Conservation (phyloP, 2,113 vertebrate species). For the Hemiprocne comata region DNA sequence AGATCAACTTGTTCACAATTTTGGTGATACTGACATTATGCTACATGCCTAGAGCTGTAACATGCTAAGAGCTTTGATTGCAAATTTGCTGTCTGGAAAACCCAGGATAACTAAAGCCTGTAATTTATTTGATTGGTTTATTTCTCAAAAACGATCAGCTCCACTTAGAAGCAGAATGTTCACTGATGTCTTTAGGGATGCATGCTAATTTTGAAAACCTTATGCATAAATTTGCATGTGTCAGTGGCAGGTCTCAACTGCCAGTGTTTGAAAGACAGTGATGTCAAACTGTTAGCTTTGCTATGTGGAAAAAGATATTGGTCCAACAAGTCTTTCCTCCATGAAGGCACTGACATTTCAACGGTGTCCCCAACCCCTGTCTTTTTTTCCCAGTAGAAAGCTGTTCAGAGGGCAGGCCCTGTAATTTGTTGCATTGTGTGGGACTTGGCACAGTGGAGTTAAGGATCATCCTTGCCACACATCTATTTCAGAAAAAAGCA, state of each 20-base stretch:
- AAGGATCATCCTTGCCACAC: neutral
- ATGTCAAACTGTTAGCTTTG: neutral
- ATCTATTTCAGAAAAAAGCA: neutral
- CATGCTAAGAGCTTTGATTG: neutral
- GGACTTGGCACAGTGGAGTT: neutral
- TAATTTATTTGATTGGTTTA: neutral
- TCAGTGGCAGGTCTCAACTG: neutral
- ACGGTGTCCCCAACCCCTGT: neutral
- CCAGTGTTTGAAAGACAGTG: neutral
- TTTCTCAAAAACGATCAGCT: neutral
- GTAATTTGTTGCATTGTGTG: neutral
- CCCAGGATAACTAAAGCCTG: neutral
- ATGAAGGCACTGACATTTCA: neutral
- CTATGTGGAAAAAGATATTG: neutral
- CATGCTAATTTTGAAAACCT: neutral
- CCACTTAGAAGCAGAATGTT: neutral
- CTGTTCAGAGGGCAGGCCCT: neutral
- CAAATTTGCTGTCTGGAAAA: neutral
- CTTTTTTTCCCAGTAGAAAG: neutral
- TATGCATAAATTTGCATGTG: neutral
- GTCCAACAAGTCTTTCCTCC: neutral
- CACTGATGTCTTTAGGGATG: neutral
- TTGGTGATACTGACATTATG: neutral
- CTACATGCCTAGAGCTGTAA: neutral
- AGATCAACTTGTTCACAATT: neutral